Evolutionary conservation across 2,797 vertebrate genomes (phyloP).

Genomic region (Danio tinwini): DNA sequence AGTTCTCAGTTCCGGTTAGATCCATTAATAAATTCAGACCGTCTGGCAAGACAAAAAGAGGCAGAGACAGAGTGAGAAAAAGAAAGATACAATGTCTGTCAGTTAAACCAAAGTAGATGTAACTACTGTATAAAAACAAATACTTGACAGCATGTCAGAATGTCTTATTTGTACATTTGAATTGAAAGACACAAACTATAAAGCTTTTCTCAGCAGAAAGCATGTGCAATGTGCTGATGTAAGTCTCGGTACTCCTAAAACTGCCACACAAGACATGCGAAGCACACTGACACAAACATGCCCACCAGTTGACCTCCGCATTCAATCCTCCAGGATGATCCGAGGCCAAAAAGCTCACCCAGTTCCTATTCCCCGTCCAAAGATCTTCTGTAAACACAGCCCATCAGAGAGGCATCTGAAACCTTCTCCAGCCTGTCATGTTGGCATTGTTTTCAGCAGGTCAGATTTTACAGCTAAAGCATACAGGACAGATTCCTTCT

Average conservation of each 20-base stretch:
- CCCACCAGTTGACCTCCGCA: slow-evolving; percentile 54
- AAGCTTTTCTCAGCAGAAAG: neutral
- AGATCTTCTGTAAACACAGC: slow-evolving; percentile 48
- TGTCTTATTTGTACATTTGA: neutral
- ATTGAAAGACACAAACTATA: neutral
- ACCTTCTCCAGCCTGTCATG: slow-evolving; percentile 15
- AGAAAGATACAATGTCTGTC: slow-evolving; percentile 65
- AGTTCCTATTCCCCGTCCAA: slow-evolving; percentile 40
- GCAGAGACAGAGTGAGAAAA: slow-evolving; percentile 30
- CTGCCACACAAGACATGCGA: slow-evolving; percentile 25
- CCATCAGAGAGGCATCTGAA: slow-evolving; percentile 35
- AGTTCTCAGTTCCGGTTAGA: slow-evolving; percentile 78
- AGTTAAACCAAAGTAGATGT: slow-evolving; percentile 46
- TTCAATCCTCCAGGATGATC: slow-evolving; percentile 35
- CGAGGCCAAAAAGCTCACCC: slow-evolving; percentile 23
- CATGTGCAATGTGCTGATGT: neutral
- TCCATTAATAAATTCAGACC: slow-evolving; percentile 76
- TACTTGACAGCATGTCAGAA: neutral
- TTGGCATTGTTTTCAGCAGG: slow-evolving; percentile 37
- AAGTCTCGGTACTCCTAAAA: slow-evolving; percentile 17
- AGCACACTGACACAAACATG: slow-evolving; percentile 49
- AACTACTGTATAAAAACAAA: slow-evolving; percentile 3
- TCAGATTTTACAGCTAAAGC: slow-evolving; percentile 22
- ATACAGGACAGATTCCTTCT: neutral
- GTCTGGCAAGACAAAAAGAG: slow-evolving; percentile 60